Evolutionary conservation across 1,140 invertebrate genomes (phyloP), one percentile per base, ranked within the genome.

Genomic region (Eubasilissa regina): DNA sequence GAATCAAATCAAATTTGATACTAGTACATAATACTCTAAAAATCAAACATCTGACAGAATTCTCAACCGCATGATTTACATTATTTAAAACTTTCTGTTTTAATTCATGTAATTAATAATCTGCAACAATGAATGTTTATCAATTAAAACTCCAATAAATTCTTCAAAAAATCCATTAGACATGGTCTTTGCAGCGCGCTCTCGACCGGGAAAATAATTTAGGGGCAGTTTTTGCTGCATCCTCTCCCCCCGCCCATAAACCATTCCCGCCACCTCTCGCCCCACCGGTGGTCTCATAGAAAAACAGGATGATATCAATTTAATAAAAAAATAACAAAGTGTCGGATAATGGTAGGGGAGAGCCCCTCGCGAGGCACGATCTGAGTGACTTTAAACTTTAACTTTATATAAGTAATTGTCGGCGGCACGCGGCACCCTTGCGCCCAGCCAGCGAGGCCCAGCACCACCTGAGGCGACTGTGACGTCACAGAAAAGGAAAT

Each of bases 261-360:
- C 3, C 56, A 75, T 45, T n/a, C 15, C 7, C 79, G 21, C 75
- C 66, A 15, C 45, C 12, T 70, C n/a, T 66, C 60, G 64, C 77
- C 45, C 45, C 73, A 55, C 75, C 62, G 55, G 51, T 58, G 70
- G 75, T 60, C 76, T 76, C 79, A 80, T 78, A 76, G 62, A 80
- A 83, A 82, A 83, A 83, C 82, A 83, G 81, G 81, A 83, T 83
- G 82, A 81, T 83, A 83, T 83, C 82, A 83, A 83, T 83, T 83
- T 83, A 83, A 81, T 83, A 83, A 81, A 83, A 82, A 83, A 76
- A 80, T 83, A 83, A 79, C 80, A 83, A 64, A 78, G 81, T 83
- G 60, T 77, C 79, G 76, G 78, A 17, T 73, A 74, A 77, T 51
- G 77, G 25, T 35, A 35, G 74, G 55, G 80, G 74, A 21, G 51